Evolutionary conservation across 2,797 vertebrate species (phyloP).

Genomic region (Micromesistius poutassou): DNA sequence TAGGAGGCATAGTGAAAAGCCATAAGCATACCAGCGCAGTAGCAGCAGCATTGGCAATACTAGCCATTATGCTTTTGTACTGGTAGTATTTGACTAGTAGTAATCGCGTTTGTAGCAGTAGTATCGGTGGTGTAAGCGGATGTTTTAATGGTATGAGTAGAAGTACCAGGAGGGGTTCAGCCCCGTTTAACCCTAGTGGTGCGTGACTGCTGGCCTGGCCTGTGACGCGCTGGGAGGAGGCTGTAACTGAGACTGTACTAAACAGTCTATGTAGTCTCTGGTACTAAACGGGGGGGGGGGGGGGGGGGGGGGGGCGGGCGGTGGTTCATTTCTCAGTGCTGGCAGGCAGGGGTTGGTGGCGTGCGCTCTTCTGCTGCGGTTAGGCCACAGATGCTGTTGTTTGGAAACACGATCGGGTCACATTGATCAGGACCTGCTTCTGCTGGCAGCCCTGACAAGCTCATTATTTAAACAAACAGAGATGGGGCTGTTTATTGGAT

Average conservation of each 20-base stretch:
- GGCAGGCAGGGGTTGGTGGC: neutral
- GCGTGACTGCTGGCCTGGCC: neutral
- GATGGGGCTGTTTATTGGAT: neutral
- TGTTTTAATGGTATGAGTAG: neutral
- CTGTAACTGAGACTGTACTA: neutral
- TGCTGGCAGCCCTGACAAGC: slow-evolving; percentile 2
- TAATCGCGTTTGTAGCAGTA: neutral
- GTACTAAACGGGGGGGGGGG: neutral
- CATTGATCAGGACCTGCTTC: slow-evolving; percentile 32
- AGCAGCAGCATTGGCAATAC: no score
- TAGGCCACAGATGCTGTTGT: slow-evolving; percentile 23
- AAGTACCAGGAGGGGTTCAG: neutral
- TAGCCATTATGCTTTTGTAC: no score
- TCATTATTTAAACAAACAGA: slow-evolving; percentile 4
- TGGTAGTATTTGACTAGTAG: neutral
- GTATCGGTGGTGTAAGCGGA: neutral
- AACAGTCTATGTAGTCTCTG: no score
- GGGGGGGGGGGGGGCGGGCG: neutral
- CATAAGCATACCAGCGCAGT: no score
- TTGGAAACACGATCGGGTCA: slow-evolving; percentile 39
- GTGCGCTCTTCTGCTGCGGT: slow-evolving; percentile 23
- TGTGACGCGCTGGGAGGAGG: neutral
- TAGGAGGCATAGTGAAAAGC: no score
- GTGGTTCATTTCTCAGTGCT: neutral
- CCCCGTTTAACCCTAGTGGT: neutral